phyloP scores from a whole-genome alignment of 1,140 invertebrate species.

The Conopomorpha cramerella region DNA sequence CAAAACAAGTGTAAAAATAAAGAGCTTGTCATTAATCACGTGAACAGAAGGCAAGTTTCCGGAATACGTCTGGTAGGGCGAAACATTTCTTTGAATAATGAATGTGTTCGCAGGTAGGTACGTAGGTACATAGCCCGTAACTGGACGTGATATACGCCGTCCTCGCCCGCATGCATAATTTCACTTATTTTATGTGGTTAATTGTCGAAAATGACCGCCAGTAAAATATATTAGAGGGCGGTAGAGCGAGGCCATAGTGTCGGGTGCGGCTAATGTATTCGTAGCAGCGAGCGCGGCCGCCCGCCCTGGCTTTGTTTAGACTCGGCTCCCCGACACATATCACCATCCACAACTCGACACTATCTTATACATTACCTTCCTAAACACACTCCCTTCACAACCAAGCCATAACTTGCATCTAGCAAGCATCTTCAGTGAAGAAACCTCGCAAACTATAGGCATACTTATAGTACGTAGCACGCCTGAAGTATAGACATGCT shows the following conservation, averaged over 20 bases:
- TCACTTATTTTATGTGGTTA: slow-evolving; percentile 61
- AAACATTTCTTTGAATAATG: slow-evolving; percentile 61
- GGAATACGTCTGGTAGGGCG: slow-evolving; percentile 40
- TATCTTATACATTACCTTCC: too few relatives aligned
- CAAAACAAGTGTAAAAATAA: slow-evolving; percentile 40
- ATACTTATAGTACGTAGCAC: too few relatives aligned
- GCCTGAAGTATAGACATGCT: too few relatives aligned
- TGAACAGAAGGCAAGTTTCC: slow-evolving; percentile 46
- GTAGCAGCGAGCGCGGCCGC: slow-evolving; percentile 24
- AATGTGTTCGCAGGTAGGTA: slow-evolving; percentile 52
- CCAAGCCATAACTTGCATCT: too few relatives aligned
- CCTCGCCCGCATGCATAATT: slow-evolving; percentile 59
- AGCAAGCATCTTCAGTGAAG: too few relatives aligned
- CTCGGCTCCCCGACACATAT: too few relatives aligned
- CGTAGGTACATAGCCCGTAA: slow-evolving; percentile 52
- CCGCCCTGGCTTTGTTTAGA: too few relatives aligned
- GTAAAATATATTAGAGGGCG: slow-evolving; percentile 54
- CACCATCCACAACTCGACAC: too few relatives aligned
- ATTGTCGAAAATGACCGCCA: slow-evolving; percentile 59
- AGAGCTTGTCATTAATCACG: slow-evolving; percentile 53
- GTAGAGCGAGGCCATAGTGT: slow-evolving; percentile 32
- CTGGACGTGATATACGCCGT: slow-evolving; percentile 60
- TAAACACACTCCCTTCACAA: too few relatives aligned
- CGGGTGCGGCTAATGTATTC: slow-evolving; percentile 49
- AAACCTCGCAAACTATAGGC: too few relatives aligned